Evolutionary conservation across 30 jellyfish, hydroid and myxozoan species (phyloP), one percentile per base, ranked within the genome.

Genomic region (Pseudorhiza aurosa): DNA sequence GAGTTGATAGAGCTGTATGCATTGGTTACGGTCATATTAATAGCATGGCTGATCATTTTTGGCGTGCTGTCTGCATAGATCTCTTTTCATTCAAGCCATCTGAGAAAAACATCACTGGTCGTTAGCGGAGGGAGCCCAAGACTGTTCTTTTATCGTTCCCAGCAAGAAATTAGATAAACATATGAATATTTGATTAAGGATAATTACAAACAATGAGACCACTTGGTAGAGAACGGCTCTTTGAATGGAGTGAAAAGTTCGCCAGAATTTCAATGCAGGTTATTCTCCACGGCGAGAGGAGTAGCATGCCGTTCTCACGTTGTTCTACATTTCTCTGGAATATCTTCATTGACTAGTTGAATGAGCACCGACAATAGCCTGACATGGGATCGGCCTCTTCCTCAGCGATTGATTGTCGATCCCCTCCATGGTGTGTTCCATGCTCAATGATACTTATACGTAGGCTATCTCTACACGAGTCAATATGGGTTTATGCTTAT

Each of bases 141-240:
- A 21, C 22, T 5, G 67, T 8, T 53, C 22, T 53, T 53, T 53
- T 22, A 53, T 53, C 24, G 24, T 53, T 1, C 67, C 14, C 67
- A 53, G 67, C 36, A 53, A 53, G 67, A 53, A 6, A 22, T 53
- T 53, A 53, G 67, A 53, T 53, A 53, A 53, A 53, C 67, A 53
- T 53, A 53, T 53, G 35, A 53, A 53, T 53, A 53, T 53, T 53
- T 53, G 35, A 53, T 53, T 53, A 21, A 1, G 9, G 67, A 21
- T 53, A 53, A 53, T 53, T 53, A 21, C 35, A 53, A 4, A 19
- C 67, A 53, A 53, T 53, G 14, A 19, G 22, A 21, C 67, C 67
- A 53, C 67, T 53, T 36, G 36, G 67, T 53, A 22, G 14, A 18
- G 24, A 18, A 53, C 5, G 1, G 67, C 36, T 53, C n/a, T 53